Evolutionary conservation across 2,113 vertebrate species (phyloP).

Genomic region (Dicrurus megarhynchus): DNA sequence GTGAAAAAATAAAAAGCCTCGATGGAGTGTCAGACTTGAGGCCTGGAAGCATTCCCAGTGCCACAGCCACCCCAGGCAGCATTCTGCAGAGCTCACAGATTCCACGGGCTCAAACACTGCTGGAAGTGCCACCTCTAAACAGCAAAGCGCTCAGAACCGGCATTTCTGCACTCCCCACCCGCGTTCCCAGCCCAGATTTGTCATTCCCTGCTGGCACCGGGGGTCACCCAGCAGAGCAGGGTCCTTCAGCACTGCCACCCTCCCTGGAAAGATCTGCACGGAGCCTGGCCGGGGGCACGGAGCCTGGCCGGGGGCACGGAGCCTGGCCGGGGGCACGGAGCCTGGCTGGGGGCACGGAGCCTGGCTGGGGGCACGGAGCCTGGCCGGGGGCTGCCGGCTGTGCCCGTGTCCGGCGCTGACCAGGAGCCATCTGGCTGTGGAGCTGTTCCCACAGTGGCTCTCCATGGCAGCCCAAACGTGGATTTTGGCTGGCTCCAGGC

Average conservation of each 20-base stretch:
- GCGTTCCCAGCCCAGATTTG: background rate
- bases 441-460: accelerated
- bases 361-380: background rate
- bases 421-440: background rate
- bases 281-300: background rate
- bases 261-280: background rate
- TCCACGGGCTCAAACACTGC: background rate
- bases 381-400: background rate
- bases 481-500: background rate
- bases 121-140: background rate
- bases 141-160: background rate
- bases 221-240: background rate
- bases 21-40: background rate
- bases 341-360: background rate
- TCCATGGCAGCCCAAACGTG: accelerated
- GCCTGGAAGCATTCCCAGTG: background rate
- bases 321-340: background rate
- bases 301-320: background rate
- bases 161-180: accelerated
- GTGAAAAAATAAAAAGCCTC: accelerated
- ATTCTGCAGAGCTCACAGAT: background rate
- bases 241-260: background rate
- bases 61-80: background rate
- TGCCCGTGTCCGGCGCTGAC: background rate
- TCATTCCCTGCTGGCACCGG: background rate